Conservation (phyloP, 2,113 vertebrate species). For the Taxidea taxus region DNA sequence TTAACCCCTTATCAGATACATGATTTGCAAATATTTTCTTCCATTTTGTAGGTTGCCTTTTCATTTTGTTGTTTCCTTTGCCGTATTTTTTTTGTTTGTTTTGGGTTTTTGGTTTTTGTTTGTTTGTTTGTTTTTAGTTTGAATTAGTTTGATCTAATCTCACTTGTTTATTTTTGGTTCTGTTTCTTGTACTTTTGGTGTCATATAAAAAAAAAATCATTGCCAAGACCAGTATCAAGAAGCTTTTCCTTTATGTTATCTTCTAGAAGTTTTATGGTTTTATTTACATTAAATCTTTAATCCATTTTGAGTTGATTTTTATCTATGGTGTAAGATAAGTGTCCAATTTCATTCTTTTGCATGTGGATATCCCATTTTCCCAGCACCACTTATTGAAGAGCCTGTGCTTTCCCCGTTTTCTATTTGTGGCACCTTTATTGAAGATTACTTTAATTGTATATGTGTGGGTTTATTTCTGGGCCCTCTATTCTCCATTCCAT, state of each 20-base stretch:
- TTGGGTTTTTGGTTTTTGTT: not conserved
- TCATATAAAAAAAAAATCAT: not conserved
- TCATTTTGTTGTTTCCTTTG: not conserved
- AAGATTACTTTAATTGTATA: not conserved
- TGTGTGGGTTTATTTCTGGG: not conserved
- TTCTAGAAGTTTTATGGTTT: not conserved
- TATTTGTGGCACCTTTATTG: not conserved
- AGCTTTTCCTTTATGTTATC: not conserved
- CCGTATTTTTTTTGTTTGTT: not conserved
- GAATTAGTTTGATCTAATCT: not conserved
- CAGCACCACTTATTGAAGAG: not conserved
- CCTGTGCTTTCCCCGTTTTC: not conserved
- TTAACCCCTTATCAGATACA: not conserved
- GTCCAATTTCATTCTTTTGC: not conserved
- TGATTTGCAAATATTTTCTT: not conserved
- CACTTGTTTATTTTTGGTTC: not conserved
- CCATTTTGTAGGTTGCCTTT: not conserved
- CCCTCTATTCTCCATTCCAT: not conserved
- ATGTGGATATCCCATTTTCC: not conserved
- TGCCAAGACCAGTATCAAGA: not conserved
- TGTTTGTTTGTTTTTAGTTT: not conserved
- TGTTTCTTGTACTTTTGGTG: not conserved
- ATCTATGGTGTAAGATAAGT: not conserved
- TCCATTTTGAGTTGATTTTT: not conserved
- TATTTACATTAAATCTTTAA: not conserved